phyloP scores from a whole-genome alignment of 2,888 invertebrate species.

The Drosophila sordidula region DNA sequence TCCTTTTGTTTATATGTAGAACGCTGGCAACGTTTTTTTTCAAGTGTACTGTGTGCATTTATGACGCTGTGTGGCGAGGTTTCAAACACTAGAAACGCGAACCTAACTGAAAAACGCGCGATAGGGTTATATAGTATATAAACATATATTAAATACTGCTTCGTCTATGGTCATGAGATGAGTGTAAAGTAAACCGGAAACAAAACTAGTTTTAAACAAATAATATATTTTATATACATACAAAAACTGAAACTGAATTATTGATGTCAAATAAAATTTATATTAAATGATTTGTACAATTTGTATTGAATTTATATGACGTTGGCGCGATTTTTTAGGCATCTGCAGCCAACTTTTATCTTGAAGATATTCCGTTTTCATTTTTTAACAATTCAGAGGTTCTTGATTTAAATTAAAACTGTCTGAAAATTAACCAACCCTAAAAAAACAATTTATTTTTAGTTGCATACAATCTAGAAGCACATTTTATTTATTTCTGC shows the following conservation, averaged over 20 bases:
- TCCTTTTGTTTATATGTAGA: constrained; percentile 43
- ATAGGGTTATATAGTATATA: constrained; percentile 53
- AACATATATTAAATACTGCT: constrained; percentile 44
- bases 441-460: constrained; percentile 1
- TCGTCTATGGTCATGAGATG: constrained; percentile 45
- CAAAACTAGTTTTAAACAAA: constrained; percentile 74
- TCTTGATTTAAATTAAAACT: too few species aligned
- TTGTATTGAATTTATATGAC: background rate
- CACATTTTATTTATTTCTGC: constrained; percentile 50
- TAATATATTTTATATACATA: constrained; percentile 75
- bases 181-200: constrained; percentile 71
- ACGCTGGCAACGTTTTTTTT: constrained; percentile 42
- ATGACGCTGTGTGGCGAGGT: constrained; percentile 47
- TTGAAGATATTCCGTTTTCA: too few species aligned
- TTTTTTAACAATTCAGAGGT: background rate
- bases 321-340: background rate
- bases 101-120: constrained; percentile 50
- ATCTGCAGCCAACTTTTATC: background rate
- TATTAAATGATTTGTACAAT: constrained; percentile 64
- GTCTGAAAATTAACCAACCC: background rate
- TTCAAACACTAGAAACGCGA: constrained; percentile 51
- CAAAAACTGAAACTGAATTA: constrained; percentile 72
- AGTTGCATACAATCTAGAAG: constrained; percentile 55
- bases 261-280: constrained; percentile 80
- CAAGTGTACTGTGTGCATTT: constrained; percentile 55